These are phyloP conservation scores for Samia ricini DNA, from an alignment of 1,140 invertebrate genomes.

Conservation along the genomic window DNA sequence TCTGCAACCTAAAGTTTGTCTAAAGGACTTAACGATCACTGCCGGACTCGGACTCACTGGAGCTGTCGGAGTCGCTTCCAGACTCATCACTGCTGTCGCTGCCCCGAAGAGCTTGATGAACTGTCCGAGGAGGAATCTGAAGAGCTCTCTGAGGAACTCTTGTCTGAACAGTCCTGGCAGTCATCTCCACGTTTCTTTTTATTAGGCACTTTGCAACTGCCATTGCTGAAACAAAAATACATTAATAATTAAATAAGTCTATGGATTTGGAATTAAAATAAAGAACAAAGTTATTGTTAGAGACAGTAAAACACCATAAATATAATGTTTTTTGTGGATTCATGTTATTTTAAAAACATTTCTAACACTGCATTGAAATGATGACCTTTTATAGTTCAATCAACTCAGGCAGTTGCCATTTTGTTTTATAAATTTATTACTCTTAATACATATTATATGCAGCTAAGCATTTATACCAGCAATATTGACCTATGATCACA, in stretches of 20 bases:
- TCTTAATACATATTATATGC: too few relatives aligned
- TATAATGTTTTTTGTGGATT: too few relatives aligned
- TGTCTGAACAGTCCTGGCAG: slow-evolving; percentile 49
- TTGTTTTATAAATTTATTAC: too few relatives aligned
- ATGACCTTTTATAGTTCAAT: too few relatives aligned
- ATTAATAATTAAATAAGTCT: background rate
- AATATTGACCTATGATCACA: too few relatives aligned
- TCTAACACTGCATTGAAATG: too few relatives aligned
- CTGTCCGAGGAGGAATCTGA: slow-evolving; percentile 50
- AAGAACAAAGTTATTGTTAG: too few relatives aligned
- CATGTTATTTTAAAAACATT: too few relatives aligned
- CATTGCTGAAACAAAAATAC: slow-evolving; percentile 37
- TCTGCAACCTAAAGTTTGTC: background rate
- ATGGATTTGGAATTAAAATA: too few relatives aligned
- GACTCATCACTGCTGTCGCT: slow-evolving; percentile 53
- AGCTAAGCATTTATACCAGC: too few relatives aligned
- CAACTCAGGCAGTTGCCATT: too few relatives aligned
- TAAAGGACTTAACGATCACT: slow-evolving; percentile 35
- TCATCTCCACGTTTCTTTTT: slow-evolving; percentile 56
- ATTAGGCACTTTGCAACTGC: slow-evolving; percentile 52
- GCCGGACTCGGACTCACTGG: slow-evolving; percentile 52
- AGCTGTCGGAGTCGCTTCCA: slow-evolving; percentile 48
- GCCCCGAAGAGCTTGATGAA: slow-evolving; percentile 39
- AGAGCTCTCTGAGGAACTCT: slow-evolving; percentile 50
- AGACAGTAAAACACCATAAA: too few relatives aligned